Base-by-base conservation (phyloP, 2,797 vertebrate species). In the Pseudochromis fuscus region DNA sequence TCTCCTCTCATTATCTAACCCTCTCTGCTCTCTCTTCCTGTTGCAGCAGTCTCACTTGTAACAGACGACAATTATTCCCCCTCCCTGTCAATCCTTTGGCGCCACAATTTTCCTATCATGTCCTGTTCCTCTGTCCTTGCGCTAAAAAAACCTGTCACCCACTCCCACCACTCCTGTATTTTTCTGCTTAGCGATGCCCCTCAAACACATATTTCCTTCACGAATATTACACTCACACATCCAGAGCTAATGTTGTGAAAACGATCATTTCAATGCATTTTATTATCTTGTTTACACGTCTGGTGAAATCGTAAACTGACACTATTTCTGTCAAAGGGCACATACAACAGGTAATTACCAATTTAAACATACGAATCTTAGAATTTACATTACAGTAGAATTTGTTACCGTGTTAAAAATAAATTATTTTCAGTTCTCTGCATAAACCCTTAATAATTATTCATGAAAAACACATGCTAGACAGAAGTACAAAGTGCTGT, bases 1-100 rank as follows among this genome's bases (percentile, higher is more conserved):
- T 75, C 77, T 81, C 68, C 82, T 80, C 75, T 88, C 84, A 90
- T 91, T 89, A 90, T 79, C 70, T 51, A 62, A 37, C 45, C 63
- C 66, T 64, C 59, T 83, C 70, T 59, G 64, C 57, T 25, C 58
- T 45, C 60, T 66, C 60, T 81, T 86, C 68, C 77, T 74, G 77
- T 81, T 72, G 69, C 59, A 81, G 72, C 65, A 62, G 62, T 45
- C 74, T 79, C 81, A 75, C 65, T 83, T 82, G 88, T 85, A 87
- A 88, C 77, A 80, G 67, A 81, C 60, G 83, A 84, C 79, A 83
- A 88, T 87, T 86, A 87, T 82, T 82, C 72, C 83, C 75, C 9
- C 83, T 73, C 9, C 45, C 75, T 24, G 76, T 64, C 42, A 25
- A 37, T 51, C 56, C 58, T 57, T 50, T 50, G 38, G 40, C 55